A percentile compares a stretch with the other conserved stretches of the same genome.
phyloP scores from a whole-genome alignment of 2,113 vertebrate genomes.

The Emydura subglobosa region DNA sequence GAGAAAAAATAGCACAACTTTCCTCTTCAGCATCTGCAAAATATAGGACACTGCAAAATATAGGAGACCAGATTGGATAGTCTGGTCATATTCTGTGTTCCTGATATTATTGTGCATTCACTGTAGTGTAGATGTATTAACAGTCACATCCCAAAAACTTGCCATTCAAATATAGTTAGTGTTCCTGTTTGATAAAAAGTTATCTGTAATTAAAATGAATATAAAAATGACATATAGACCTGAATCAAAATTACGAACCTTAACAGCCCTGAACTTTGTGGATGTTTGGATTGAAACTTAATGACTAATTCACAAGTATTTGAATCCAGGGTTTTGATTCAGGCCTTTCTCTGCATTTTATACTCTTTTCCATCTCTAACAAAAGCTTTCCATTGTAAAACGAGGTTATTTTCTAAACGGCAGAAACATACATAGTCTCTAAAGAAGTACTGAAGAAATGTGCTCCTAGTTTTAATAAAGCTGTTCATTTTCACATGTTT shows the following conservation, averaged over 20 bases:
- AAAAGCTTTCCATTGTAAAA: background rate
- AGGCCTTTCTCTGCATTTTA: rapidly evolving
- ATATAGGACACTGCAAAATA: background rate
- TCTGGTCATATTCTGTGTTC: background rate
- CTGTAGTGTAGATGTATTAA: background rate
- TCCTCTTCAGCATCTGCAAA: background rate
- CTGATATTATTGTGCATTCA: background rate
- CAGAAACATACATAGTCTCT: background rate
- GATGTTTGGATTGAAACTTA: background rate
- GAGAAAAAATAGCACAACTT: background rate
- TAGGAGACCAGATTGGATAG: background rate
- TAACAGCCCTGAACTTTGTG: background rate
- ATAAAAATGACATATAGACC: background rate
- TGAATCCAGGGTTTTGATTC: background rate
- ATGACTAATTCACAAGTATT: background rate
- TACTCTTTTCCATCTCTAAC: background rate
- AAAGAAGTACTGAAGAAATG: background rate
- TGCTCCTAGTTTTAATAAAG: rapidly evolving
- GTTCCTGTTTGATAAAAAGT: background rate
- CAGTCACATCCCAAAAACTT: background rate
- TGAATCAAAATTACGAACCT: background rate
- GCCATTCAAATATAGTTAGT: background rate
- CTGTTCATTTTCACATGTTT: background rate
- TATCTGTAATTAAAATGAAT: background rate
- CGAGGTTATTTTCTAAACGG: background rate